Percentiles rank a stretch among this genome's conserved stretches.
phyloP scores from a whole-genome alignment of 2,888 invertebrate genomes.

The Acanthosepion esculentum region DNA sequence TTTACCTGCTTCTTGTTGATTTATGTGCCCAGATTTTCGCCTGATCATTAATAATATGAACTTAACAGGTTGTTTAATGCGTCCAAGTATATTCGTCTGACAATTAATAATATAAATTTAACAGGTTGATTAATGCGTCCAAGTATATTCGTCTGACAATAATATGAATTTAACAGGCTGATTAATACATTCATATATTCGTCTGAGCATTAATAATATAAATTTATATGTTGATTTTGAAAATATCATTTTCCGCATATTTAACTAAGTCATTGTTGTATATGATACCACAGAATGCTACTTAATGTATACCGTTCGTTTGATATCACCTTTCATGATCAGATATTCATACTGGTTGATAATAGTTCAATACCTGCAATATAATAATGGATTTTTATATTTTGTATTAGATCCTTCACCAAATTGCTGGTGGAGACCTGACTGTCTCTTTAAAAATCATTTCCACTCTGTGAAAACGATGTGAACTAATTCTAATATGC shows the following conservation, averaged over 20 bases:
- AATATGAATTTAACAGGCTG: background rate
- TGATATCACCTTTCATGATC: background rate
- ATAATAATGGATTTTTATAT: too few species aligned
- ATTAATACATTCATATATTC: background rate
- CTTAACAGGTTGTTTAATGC: background rate
- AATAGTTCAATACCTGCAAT: background rate
- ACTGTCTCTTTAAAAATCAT: too few species aligned
- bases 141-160: background rate
- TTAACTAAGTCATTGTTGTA: background rate
- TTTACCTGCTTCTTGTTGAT: too few species aligned
- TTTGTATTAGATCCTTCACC: too few species aligned
- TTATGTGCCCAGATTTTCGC: background rate
- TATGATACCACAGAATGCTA: background rate
- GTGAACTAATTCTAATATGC: too few species aligned
- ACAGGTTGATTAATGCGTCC: background rate
- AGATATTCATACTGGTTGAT: background rate
- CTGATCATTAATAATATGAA: background rate
- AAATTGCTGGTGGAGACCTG: too few species aligned
- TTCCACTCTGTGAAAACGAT: too few species aligned
- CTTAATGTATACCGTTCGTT: background rate
- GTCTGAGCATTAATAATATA: background rate
- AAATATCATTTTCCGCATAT: background rate
- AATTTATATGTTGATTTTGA: background rate
- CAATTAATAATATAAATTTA: background rate
- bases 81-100: background rate